A percentile compares a stretch with the other conserved stretches of the same genome.
These are phyloP conservation scores for Charadrius vociferus DNA, from an alignment of 2,113 vertebrate species.

Conservation along the genomic window DNA sequence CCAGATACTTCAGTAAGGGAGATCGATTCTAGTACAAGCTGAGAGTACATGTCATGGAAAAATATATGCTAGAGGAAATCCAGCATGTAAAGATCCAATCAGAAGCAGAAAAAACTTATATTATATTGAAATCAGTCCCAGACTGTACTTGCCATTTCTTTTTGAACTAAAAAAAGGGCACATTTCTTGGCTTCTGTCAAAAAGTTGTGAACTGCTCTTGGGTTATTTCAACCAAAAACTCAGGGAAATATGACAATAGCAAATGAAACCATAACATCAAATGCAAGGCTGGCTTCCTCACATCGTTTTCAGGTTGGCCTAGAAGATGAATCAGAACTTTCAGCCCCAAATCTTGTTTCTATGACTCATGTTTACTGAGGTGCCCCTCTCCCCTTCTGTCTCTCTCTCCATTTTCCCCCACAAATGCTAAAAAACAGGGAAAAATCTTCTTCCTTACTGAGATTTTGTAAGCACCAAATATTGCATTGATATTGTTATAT, in stretches of 20 bases:
- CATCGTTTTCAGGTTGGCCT: neutral
- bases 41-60: neutral
- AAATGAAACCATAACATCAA: neutral
- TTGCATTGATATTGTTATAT: neutral
- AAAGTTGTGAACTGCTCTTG: fast-evolving
- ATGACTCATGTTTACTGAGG: neutral
- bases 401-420: neutral
- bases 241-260: neutral
- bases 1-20: neutral
- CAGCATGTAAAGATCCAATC: neutral
- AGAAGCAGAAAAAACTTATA: neutral
- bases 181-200: neutral
- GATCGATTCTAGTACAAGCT: neutral
- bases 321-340: neutral
- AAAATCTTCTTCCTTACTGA: neutral
- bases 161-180: neutral
- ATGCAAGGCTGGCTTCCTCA: neutral
- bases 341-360: neutral
- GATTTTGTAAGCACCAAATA: neutral
- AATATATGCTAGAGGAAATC: neutral
- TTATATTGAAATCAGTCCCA: neutral
- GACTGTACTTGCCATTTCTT: neutral
- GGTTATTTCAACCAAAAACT: neutral
- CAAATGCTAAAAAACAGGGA: neutral
- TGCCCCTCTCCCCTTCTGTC: neutral